Evolutionary conservation across 92 coral and sea anemone genomes (phyloP), one percentile per base, ranked within the genome.

Genomic region (Blastomussa wellsi): DNA sequence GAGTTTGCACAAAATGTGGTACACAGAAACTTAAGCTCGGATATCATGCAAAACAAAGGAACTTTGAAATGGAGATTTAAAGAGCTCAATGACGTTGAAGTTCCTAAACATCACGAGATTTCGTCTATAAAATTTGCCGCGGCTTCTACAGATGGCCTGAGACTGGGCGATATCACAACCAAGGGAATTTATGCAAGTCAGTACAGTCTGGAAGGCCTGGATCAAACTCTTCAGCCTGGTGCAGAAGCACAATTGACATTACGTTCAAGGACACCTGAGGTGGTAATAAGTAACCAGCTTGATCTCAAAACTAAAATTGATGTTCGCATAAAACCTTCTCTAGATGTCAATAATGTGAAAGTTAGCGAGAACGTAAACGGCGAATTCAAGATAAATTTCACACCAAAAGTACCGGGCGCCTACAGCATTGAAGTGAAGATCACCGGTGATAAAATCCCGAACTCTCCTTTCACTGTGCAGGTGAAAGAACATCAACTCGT

Each of bases 401-500:
- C 38, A 14, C 72, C 72, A 4, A 29, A 67, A 67, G 20, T 67
- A 13, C 72, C 72, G 22, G 72, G 72, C 22, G 38, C 72, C 9
- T 67, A 67, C 38, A 67, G 19, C 42, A 67, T 67, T 67, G 72
- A 67, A 29, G 42, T 29, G 38, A 67, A 67, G 41, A 67, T 32
- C 38, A 67, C 32, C 16, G 42, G 38, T 7, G 72, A 67, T 5
- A 67, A 32, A 67, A 39, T 67, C 13, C 22, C 72, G 0, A 33
- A 32, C 72, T 32, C 19, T 33, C 72, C 72, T 28, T 67, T 67
- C 7, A 67, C 72, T 12, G 19, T 33, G 38, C 22, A 11, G 38
- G 41, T 67, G 8, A 67, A 67, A 29, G 72, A 67, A 35, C 72
- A 41, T 67, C n/a, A 67, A 67, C 72, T 67, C 33, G 72, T 67